These are phyloP conservation scores for Andrena chrysosceles DNA, from an alignment of 2,888 invertebrate species.

Conservation along the genomic window DNA sequence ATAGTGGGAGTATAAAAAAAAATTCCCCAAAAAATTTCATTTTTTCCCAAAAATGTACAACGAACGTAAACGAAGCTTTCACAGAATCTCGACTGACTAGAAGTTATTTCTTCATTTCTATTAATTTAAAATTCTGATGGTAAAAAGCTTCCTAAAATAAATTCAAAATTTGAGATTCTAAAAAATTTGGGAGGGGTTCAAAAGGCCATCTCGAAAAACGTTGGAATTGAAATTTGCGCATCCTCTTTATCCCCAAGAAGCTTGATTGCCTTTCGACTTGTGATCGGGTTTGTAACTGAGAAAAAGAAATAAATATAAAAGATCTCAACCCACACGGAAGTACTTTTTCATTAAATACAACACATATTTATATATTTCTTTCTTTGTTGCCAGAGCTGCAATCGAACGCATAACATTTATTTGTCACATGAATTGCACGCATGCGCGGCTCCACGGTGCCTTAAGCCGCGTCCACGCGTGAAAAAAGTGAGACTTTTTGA, in stretches of 20 bases:
- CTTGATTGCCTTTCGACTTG: background rate
- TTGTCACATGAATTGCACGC: constrained; percentile 28
- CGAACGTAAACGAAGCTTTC: background rate
- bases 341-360: constrained; percentile 35
- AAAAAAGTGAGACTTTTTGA: background rate
- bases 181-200: background rate
- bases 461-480: constrained; percentile 13
- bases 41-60: background rate
- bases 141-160: no score
- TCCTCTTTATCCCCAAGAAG: background rate
- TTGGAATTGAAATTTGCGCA: background rate
- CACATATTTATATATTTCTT: constrained; percentile 39
- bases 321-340: constrained; percentile 23
- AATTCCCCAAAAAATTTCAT: background rate
- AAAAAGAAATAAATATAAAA: background rate
- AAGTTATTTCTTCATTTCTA: background rate
- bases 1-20: background rate
- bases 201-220: background rate
- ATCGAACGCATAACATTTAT: constrained; percentile 32
- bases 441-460: background rate
- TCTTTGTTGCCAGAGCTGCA: constrained; percentile 35
- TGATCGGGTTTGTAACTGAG: background rate
- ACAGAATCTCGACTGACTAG: background rate
- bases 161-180: no score
- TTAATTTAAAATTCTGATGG: no score